Percentiles rank a stretch among this genome's conserved stretches.
Evolutionary conservation across 92 coral and sea anemone species (phyloP).

Genomic region (Palythoa caribaeorum): DNA sequence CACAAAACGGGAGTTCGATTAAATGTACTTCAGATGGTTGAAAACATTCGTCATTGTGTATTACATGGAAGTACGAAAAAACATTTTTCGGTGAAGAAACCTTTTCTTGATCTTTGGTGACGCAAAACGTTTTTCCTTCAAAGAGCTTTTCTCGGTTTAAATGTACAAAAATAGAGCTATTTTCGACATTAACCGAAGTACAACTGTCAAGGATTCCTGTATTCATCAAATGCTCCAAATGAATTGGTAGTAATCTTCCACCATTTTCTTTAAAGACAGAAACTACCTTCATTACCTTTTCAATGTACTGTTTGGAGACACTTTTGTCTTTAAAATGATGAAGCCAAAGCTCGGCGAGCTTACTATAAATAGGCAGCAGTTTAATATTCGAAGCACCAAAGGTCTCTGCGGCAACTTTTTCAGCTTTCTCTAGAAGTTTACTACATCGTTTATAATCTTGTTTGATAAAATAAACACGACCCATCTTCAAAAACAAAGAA

Average conservation of each 20-base stretch:
- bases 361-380: not conserved
- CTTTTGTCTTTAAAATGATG: not conserved
- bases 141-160: no score
- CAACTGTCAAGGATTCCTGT: constrained; percentile 31
- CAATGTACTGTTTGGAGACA: not conserved
- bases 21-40: not conserved
- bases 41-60: not conserved
- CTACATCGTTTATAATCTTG: not conserved
- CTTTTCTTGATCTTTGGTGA: no score
- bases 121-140: no score
- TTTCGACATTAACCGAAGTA: not conserved
- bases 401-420: not conserved
- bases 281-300: not conserved
- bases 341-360: not conserved
- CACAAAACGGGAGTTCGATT: not conserved
- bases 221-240: constrained; percentile 4
- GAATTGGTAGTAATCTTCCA: constrained; percentile 8
- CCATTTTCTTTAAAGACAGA: not conserved
- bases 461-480: not conserved
- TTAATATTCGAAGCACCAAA: constrained; percentile 21
- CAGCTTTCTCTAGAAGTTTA: not conserved
- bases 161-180: not conserved
- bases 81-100: not conserved
- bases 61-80: not conserved
- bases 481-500: not conserved